These are phyloP conservation scores for Lepidocolaptes lacrymiger DNA, from an alignment of 2,797 vertebrate species.

Conservation along the genomic window DNA sequence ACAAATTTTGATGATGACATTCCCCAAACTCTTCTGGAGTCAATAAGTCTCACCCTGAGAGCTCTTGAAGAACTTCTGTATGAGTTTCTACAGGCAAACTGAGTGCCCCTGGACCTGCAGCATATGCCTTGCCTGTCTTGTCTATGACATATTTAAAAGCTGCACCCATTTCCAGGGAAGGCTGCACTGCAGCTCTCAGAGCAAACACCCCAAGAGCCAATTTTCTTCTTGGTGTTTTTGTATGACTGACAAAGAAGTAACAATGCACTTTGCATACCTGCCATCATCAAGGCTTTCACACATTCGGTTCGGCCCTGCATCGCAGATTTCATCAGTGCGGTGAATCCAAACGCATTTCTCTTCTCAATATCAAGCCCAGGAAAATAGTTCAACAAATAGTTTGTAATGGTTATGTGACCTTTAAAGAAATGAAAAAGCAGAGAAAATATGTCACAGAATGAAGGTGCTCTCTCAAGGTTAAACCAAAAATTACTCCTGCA, in stretches of 20 bases:
- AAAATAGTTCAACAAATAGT: constrained; percentile 95
- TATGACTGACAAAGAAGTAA: background rate
- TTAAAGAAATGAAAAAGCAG: constrained; percentile 41
- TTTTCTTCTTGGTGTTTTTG: background rate
- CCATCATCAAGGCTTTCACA: constrained; percentile 90
- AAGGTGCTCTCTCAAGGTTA: background rate
- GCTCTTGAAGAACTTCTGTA: background rate
- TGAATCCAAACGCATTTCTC: constrained; percentile 92
- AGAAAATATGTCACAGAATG: background rate
- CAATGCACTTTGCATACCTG: constrained; percentile 79
- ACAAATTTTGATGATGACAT: background rate
- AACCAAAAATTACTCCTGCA: background rate
- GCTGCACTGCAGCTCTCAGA: background rate
- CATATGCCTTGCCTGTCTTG: accelerated
- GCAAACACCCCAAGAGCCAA: background rate
- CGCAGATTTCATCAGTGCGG: constrained; percentile 94
- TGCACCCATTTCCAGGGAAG: background rate
- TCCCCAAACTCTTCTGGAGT: background rate
- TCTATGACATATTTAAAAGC: background rate
- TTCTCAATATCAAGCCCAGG: constrained; percentile 89
- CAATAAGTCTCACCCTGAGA: background rate
- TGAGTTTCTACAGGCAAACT: background rate
- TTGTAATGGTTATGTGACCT: constrained; percentile 94
- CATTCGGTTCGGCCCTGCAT: constrained; percentile 94
- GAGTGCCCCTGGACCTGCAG: background rate